These are phyloP conservation scores for Ophraella communa DNA, from an alignment of 2,888 invertebrate species.

Conservation along the genomic window DNA sequence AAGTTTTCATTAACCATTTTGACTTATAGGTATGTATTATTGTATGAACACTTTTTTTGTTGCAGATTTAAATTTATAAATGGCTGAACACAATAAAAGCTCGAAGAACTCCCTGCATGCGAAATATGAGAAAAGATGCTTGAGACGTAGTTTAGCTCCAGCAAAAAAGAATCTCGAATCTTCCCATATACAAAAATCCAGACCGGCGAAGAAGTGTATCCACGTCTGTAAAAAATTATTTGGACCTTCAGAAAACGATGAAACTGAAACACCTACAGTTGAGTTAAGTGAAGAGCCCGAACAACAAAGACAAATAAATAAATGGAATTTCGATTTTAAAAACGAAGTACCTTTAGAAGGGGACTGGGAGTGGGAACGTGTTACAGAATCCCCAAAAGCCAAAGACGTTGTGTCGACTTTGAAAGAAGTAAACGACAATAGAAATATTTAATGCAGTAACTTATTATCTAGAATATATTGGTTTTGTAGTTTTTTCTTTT, in stretches of 20 bases:
- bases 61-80: background rate
- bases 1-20: too few relatives aligned
- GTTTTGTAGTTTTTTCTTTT: background rate
- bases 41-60: background rate
- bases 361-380: constrained; percentile 61
- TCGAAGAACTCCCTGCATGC: constrained; percentile 43
- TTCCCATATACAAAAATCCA: too few relatives aligned
- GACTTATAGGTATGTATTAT: too few relatives aligned
- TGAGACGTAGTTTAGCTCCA: too few relatives aligned
- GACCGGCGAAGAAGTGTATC: background rate
- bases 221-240: background rate
- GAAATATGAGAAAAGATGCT: too few relatives aligned
- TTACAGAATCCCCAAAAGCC: constrained; percentile 28
- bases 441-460: constrained; percentile 22
- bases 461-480: background rate
- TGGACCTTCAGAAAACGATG: background rate
- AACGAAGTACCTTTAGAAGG: constrained; percentile 62
- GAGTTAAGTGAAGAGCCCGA: background rate
- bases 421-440: constrained; percentile 23
- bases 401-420: constrained; percentile 25
- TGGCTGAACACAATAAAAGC: background rate
- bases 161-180: too few relatives aligned
- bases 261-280: background rate
- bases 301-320: constrained; percentile 35
- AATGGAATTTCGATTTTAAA: constrained; percentile 67